phyloP scores from a whole-genome alignment of 1,140 invertebrate genomes.

The Drosophila mauritiana region DNA sequence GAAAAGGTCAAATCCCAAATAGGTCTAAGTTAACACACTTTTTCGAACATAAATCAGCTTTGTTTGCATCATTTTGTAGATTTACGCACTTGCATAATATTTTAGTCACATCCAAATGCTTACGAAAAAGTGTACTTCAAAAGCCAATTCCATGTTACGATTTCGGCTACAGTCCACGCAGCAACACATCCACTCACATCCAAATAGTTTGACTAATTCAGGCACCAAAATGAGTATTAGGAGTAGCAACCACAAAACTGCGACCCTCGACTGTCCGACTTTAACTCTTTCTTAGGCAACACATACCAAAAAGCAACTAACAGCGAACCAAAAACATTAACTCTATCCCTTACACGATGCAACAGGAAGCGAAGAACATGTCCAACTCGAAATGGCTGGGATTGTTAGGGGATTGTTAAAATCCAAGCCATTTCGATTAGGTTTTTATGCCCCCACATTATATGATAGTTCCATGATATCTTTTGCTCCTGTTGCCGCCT shows the following conservation, averaged over 20 bases:
- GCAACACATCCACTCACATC: neutral
- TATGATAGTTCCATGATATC: neutral
- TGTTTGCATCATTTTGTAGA: constrained; percentile 9
- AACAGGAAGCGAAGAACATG: constrained; percentile 24
- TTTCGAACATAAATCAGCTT: neutral
- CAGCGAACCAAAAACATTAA: constrained; percentile 2
- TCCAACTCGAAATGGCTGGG: constrained; percentile 4
- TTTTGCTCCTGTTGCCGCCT: constrained; percentile 6
- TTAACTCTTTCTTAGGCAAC: constrained; percentile 45
- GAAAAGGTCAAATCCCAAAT: constrained; percentile 1
- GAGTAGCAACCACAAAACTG: constrained; percentile 28
- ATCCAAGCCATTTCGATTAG: constrained; percentile 1
- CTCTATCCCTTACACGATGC: constrained; percentile 29
- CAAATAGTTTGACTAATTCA: constrained; percentile 32
- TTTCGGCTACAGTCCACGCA: constrained; percentile 15
- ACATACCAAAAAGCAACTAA: constrained; percentile 25
- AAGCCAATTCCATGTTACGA: neutral
- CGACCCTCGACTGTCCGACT: constrained; percentile 48
- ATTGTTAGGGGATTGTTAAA: neutral
- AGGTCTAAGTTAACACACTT: neutral
- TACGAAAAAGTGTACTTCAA: neutral
- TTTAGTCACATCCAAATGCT: neutral
- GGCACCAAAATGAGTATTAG: constrained; percentile 49
- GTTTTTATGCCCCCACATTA: neutral
- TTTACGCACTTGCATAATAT: neutral